Base-by-base conservation (phyloP, 2,888 invertebrate genomes). In the Steinernema hermaphroditum region DNA sequence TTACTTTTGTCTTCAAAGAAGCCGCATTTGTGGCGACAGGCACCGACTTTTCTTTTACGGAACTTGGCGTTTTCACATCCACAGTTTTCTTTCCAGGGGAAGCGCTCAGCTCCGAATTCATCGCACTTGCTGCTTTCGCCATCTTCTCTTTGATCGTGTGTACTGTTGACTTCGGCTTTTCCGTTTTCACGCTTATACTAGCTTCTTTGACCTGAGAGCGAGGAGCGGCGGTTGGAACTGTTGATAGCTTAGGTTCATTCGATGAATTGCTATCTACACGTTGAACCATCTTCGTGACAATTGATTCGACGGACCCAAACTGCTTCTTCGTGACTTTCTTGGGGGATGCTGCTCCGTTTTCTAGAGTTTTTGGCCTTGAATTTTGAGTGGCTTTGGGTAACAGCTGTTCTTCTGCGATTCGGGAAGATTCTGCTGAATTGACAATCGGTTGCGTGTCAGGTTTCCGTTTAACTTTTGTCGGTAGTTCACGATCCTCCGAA, bases 51-150 rank as follows among this genome's bases (percentile, higher is more conserved):
- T 37, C 12, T 37, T 37, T 37, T 12, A 37, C n/a, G n/a, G n/a
- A n/a, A n/a, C n/a, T n/a, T n/a, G n/a, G n/a, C n/a, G n/a, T n/a
- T 37, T 37, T 37, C 12, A 12, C 6, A 8, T 4, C 12, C 22
- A 77, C 78, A 22, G 44, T 54, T 50, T 79, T 79, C 49, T 70
- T 37, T 44, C n/a, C n/a, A n/a, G n/a, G n/a, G n/a, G n/a, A n/a
- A n/a, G n/a, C n/a, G n/a, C n/a, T n/a, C n/a, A n/a, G n/a, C n/a
- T 76, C 76, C 22, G 76, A 37, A 19, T 49, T 73, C 62, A 57
- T 49, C 8, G 74, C 29, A 37, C 76, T 73, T 29, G 50, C 32
- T 54, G 73, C 72, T 22, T 34, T 70, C 29, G 32, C 27, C 43
- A 70, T 16, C 32, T 34, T 70, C 32, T 41, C 44, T 34, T 49